These are phyloP conservation scores for Drosophila kanapiae DNA, from an alignment of 1,140 invertebrate genomes.

Conservation along the genomic window DNA sequence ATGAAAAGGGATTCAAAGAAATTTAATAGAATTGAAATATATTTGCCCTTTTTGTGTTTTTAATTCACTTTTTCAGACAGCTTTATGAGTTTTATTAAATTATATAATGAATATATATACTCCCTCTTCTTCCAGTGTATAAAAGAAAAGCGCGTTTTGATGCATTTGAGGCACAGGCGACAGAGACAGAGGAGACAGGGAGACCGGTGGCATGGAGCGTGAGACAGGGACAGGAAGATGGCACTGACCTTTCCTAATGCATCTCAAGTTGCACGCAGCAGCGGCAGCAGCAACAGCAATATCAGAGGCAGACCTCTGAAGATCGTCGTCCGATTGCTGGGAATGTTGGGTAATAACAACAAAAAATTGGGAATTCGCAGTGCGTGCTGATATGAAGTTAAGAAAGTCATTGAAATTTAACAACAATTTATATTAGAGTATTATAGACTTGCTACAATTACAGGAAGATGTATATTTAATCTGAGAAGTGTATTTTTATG, in stretches of 20 bases:
- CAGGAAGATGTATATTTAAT: neutral
- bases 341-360: conserved; percentile 38
- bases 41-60: neutral
- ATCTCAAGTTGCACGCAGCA: conserved; percentile 71
- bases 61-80: neutral
- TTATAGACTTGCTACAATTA: neutral
- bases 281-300: conserved; percentile 7
- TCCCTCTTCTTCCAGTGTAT: neutral
- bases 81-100: no score
- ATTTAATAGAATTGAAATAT: neutral
- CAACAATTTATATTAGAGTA: conserved; percentile 26
- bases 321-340: conserved; percentile 29
- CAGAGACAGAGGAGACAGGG: conserved; percentile 18
- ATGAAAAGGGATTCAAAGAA: no score
- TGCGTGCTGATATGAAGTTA: conserved; percentile 19
- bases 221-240: conserved; percentile 31
- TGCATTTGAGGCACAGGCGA: conserved; percentile 74
- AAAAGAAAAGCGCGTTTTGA: conserved; percentile 74
- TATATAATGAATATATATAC: neutral
- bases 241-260: conserved; percentile 83
- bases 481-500: neutral
- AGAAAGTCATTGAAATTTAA: conserved; percentile 22
- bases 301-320: conserved; percentile 30
- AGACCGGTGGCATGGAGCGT: neutral
- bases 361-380: conserved; percentile 41